phyloP scores from a whole-genome alignment of 2,888 invertebrate species.

The Calameuta filiformis region DNA sequence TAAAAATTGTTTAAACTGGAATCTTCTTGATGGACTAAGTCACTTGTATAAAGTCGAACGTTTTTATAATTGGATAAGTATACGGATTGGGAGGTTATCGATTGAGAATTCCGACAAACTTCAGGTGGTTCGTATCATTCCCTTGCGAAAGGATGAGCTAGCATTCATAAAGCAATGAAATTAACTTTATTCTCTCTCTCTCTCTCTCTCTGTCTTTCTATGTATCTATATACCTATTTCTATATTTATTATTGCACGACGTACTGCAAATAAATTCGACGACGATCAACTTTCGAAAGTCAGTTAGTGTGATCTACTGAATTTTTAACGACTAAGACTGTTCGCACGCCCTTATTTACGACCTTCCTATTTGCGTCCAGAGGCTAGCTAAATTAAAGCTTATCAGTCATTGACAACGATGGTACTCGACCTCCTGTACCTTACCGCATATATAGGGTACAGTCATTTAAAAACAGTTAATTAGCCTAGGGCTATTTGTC shows the following conservation, averaged over 20 bases:
- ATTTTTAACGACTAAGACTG: neutral
- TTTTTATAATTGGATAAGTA: neutral
- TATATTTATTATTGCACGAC: neutral
- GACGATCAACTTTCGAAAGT: neutral
- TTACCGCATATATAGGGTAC: too few species aligned
- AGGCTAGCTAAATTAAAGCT: neutral
- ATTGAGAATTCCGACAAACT: neutral
- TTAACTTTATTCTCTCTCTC: neutral
- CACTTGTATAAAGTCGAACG: neutral
- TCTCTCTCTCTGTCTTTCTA: too few species aligned
- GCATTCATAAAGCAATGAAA: neutral
- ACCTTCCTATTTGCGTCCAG: neutral
- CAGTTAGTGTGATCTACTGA: neutral
- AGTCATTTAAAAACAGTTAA: neutral
- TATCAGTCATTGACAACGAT: neutral
- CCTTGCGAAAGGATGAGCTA: neutral
- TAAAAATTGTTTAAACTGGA: neutral
- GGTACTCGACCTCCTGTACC: neutral
- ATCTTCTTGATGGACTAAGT: neutral
- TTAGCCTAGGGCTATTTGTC: neutral
- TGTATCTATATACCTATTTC: too few species aligned
- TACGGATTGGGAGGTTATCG: neutral
- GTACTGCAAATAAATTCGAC: neutral
- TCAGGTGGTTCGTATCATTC: neutral
- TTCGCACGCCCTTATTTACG: neutral